These are phyloP conservation scores for Semnopithecus entellus DNA, from an alignment of 2,113 vertebrate genomes.

Conservation along the genomic window DNA sequence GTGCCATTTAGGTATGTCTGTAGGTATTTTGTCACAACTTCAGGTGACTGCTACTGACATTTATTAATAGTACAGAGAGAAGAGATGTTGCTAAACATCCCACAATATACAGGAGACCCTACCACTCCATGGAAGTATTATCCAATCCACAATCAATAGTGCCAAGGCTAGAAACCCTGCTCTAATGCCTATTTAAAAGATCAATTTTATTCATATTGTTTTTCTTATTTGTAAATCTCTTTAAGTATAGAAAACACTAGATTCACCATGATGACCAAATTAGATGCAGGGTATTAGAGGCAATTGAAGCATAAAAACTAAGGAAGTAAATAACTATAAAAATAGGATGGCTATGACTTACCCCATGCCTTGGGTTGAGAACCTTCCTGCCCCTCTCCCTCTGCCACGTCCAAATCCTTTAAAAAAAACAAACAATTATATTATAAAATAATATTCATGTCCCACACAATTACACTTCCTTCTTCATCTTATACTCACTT, in stretches of 20 bases:
- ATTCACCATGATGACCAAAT: not conserved
- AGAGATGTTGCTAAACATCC: not conserved
- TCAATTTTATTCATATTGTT: not conserved
- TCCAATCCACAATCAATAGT: not conserved
- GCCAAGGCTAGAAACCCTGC: not conserved
- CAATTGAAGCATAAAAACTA: not conserved
- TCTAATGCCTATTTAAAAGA: not conserved
- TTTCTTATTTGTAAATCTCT: not conserved
- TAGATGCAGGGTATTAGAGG: not conserved
- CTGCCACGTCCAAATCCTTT: slow-evolving; percentile 91
- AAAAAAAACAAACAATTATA: slow-evolving; percentile 52
- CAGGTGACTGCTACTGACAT: not conserved
- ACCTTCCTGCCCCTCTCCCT: slow-evolving; percentile 93
- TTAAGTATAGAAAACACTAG: not conserved
- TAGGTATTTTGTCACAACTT: slow-evolving; percentile 18
- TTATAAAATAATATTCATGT: not conserved
- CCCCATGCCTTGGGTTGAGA: slow-evolving; percentile 97
- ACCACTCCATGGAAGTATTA: not conserved
- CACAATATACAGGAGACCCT: not conserved
- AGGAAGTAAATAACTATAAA: not conserved
- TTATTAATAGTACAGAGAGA: not conserved
- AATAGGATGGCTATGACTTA: slow-evolving; percentile 81
- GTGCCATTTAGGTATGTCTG: not conserved
- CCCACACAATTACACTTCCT: not conserved
- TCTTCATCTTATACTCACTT: not conserved